Percentiles rank a stretch among this genome's conserved stretches.
Evolutionary conservation across 2,797 vertebrate genomes (phyloP).

Genomic region (Myiotriccus ornatus): DNA sequence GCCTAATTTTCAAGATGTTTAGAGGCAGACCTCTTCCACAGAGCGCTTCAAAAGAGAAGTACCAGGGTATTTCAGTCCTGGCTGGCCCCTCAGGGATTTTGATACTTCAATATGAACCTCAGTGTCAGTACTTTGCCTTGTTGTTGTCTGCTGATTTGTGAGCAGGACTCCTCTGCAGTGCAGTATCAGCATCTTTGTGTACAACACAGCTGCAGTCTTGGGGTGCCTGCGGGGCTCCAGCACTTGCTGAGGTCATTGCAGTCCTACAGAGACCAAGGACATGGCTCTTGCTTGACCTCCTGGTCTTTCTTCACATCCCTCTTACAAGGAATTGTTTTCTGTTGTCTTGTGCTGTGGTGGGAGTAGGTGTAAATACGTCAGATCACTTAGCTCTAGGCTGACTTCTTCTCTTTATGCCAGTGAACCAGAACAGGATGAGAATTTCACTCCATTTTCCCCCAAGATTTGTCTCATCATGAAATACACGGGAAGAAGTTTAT

Average conservation of each 20-base stretch:
- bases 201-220: not conserved
- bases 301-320: not conserved
- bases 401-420: not conserved
- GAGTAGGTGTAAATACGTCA: not conserved
- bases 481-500: not conserved
- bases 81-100: not conserved
- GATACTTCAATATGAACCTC: not conserved
- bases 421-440: not conserved
- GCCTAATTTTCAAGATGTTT: not conserved
- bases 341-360: not conserved
- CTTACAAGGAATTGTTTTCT: not conserved
- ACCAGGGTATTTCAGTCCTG: not conserved
- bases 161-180: not conserved
- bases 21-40: not conserved
- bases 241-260: not conserved
- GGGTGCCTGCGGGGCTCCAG: not conserved
- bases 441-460: not conserved
- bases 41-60: not conserved
- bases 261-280: not conserved
- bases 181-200: not conserved
- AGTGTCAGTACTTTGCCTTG: accelerated
- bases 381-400: not conserved
- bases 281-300: not conserved
- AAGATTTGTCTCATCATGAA: not conserved
- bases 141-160: not conserved